Evolutionary conservation across 2,797 vertebrate genomes (phyloP), one percentile per base, ranked within the genome.

Genomic region (Peromyscus aztecus): DNA sequence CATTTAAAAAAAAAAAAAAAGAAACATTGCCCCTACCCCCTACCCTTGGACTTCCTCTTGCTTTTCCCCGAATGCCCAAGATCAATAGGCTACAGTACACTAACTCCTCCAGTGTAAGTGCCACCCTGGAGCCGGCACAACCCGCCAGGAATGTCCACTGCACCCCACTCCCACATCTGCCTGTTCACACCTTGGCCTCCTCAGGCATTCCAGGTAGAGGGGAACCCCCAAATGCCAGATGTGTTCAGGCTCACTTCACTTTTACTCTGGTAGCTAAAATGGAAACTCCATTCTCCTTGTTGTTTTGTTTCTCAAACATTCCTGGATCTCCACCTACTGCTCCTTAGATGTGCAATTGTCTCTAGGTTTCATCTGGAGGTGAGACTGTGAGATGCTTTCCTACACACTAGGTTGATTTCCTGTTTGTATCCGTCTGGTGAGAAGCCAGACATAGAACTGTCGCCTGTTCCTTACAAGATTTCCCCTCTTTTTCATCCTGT

Each of bases 371-470:
- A 37, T 63, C 16, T 46, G 46, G 52, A 27, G 49, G 17, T 77
- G 16, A 63, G 59, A 52, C 31, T n/a, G 17, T 71, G 24, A 49
- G 71, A 73, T 91, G 76, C 3, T 91, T 93, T 85, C 67, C 91
- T 40, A 49, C 23, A 3, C 63, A 88, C 19, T 69, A 80, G 57
- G 34, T 82, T 83, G 69, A 63, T 71, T 52, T 83, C 43, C 46
- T 55, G 49, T 73, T 96, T 91, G 59, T n/a, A 37, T 88, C 71
- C 78, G 14, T 27, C 55, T 87, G 77, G 90, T 59, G 52, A 83
- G 57, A 96, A 83, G 21, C 11, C 63, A 90, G 69, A 82, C 6
- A 1, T 19, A 84, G 17, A 37, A 11, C 71, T 93, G 76, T n/a
- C 37, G 29, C 43, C 14, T 81, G 63, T 49, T 59, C 24, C 57